Evolutionary conservation across 2,113 vertebrate genomes (phyloP).

Genomic region (Austrofundulus limnaeus): DNA sequence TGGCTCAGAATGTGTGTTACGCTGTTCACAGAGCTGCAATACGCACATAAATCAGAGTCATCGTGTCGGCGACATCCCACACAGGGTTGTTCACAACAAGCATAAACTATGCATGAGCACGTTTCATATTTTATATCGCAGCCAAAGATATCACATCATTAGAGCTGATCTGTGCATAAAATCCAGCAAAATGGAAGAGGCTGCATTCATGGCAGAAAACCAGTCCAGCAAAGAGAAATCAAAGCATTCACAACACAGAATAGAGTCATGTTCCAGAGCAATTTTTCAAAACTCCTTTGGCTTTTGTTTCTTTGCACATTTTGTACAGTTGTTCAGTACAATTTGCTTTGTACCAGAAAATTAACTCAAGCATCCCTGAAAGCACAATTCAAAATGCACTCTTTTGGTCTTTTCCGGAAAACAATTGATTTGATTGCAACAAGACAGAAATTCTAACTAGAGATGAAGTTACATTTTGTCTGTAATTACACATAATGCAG

Average conservation of each 20-base stretch:
- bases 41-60: conserved; percentile 50
- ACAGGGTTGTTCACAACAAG: background rate
- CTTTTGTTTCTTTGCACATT: background rate
- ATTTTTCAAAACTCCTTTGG: background rate
- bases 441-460: no score
- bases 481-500: no score
- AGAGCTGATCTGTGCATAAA: conserved; percentile 12
- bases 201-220: conserved; percentile 2
- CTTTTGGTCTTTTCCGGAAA: no score
- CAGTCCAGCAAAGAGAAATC: background rate
- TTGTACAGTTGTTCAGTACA: background rate
- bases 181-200: background rate
- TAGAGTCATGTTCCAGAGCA: background rate
- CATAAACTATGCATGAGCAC: background rate
- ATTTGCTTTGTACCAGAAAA: background rate
- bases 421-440: no score
- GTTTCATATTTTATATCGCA: background rate
- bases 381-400: no score
- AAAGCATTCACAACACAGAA: conserved; percentile 2
- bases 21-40: conserved; percentile 56
- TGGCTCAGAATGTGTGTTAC: conserved; percentile 32
- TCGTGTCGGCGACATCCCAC: conserved; percentile 1
- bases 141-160: background rate
- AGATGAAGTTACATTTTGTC: no score
- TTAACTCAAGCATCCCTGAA: background rate